phyloP scores from a whole-genome alignment of 2,888 invertebrate species.

The Adelphocoris suturalis region DNA sequence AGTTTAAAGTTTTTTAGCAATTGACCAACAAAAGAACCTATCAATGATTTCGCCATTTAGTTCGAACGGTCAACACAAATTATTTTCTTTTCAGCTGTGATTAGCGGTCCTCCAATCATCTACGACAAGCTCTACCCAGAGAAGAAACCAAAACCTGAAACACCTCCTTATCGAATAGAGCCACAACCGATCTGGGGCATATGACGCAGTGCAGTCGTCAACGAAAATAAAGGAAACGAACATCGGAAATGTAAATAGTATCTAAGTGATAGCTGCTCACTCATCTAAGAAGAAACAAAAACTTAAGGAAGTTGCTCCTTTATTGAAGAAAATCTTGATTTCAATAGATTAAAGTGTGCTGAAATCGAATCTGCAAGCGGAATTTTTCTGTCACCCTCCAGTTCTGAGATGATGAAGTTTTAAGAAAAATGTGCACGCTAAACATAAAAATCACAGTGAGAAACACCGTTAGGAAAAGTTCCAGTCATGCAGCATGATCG shows the following conservation, averaged over 20 bases:
- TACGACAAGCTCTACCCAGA: constrained; percentile 3
- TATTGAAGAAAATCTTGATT: too few relatives aligned
- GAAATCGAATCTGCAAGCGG: too few relatives aligned
- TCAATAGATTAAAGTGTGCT: too few relatives aligned
- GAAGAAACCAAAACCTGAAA: neutral
- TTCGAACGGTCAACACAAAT: neutral
- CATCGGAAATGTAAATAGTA: neutral
- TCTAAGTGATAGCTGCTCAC: neutral
- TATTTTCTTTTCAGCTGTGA: neutral
- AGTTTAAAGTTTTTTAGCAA: neutral
- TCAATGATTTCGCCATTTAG: neutral
- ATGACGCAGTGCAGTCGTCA: neutral
- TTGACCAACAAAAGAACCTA: neutral
- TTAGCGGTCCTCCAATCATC: neutral
- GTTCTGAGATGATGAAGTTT: too few relatives aligned
- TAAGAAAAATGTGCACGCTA: too few relatives aligned
- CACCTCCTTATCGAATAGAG: constrained; percentile 1
- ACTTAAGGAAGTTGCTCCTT: too few relatives aligned
- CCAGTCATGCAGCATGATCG: too few relatives aligned
- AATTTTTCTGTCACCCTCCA: too few relatives aligned
- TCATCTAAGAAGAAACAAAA: neutral
- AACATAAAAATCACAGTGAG: too few relatives aligned
- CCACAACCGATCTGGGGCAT: constrained; percentile 10
- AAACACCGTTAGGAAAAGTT: too few relatives aligned
- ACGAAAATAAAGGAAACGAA: neutral